These are phyloP conservation scores for Sphecodes monilicornis DNA, from an alignment of 2,888 invertebrate genomes.

Conservation along the genomic window DNA sequence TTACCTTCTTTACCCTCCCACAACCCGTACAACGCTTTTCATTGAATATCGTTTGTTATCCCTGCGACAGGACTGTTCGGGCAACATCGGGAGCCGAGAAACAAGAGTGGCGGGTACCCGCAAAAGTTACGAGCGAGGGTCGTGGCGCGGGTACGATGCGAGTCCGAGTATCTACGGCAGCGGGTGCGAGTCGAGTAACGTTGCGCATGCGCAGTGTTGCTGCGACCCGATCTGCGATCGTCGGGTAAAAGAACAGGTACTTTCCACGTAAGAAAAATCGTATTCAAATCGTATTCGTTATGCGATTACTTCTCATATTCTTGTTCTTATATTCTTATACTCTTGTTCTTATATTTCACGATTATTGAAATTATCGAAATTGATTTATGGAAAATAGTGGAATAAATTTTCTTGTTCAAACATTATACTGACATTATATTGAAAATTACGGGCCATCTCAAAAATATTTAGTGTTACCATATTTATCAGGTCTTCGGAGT, in stretches of 20 bases:
- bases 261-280: not conserved
- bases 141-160: not conserved
- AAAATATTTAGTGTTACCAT: too few relatives aligned
- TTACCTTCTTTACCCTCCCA: not conserved
- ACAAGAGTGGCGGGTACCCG: not conserved
- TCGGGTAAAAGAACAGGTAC: not conserved
- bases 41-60: not conserved
- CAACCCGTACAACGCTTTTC: not conserved
- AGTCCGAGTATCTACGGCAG: not conserved
- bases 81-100: not conserved
- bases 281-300: not conserved
- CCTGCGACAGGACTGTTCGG: not conserved
- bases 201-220: not conserved
- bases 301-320: too few relatives aligned
- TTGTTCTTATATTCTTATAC: too few relatives aligned
- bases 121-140: not conserved
- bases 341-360: too few relatives aligned
- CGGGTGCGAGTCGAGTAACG: not conserved
- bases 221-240: constrained; percentile 4
- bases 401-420: too few relatives aligned
- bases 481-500: too few relatives aligned
- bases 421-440: too few relatives aligned
- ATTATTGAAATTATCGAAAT: too few relatives aligned
- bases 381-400: too few relatives aligned
- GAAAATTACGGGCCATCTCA: too few relatives aligned